phyloP scores from a whole-genome alignment of 2,113 vertebrate genomes.

The Melanostigma gelatinosum region DNA sequence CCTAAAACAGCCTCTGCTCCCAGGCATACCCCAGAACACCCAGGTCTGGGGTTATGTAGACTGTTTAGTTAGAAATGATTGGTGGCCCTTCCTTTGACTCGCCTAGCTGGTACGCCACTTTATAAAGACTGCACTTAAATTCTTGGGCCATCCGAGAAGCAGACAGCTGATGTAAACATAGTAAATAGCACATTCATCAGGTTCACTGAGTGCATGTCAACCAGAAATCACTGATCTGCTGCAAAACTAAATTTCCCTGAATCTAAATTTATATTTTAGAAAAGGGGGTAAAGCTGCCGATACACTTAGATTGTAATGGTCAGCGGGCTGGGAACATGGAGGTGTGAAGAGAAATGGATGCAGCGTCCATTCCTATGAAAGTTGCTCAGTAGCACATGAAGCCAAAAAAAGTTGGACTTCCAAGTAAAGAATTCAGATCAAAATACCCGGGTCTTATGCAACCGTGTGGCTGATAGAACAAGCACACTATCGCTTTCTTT shows the following conservation, averaged over 20 bases:
- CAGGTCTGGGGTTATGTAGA: slow-evolving; percentile 70
- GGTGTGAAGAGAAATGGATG: background rate
- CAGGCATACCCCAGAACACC: slow-evolving; percentile 52
- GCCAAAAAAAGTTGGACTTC: background rate
- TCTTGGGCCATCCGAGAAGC: slow-evolving; percentile 65
- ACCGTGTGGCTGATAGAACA: background rate
- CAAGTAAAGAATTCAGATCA: background rate
- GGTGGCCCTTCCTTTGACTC: slow-evolving; percentile 77
- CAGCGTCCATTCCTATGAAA: background rate
- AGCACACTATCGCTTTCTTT: background rate
- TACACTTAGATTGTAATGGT: background rate
- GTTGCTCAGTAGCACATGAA: background rate
- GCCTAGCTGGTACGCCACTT: slow-evolving; percentile 70
- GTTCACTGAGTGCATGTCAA: slow-evolving; percentile 69
- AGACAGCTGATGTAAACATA: slow-evolving; percentile 80
- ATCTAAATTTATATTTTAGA: slow-evolving; percentile 16
- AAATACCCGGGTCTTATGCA: background rate
- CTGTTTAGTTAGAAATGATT: slow-evolving; percentile 84
- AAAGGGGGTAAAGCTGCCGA: background rate
- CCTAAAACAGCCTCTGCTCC: slow-evolving; percentile 53
- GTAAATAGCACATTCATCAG: slow-evolving; percentile 78
- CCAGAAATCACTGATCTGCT: slow-evolving; percentile 56
- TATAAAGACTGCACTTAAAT: slow-evolving; percentile 81
- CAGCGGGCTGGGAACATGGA: background rate
- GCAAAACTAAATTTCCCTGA: slow-evolving; percentile 40